Base-by-base conservation (phyloP, 2,797 vertebrate genomes). In the Aythya fuligula region DNA sequence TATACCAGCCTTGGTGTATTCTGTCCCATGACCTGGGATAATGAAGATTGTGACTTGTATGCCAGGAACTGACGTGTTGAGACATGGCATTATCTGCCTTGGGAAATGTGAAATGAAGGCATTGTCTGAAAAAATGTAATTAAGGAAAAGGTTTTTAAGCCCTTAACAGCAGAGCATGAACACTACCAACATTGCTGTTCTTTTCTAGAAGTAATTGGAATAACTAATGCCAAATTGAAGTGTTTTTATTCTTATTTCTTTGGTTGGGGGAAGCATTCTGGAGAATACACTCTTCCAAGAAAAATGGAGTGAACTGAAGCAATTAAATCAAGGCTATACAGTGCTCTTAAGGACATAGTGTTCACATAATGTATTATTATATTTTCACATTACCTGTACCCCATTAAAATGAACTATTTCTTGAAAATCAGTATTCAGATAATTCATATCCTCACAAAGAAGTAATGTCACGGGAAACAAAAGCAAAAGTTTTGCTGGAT, bases 61-160 rank as follows among this genome's bases (percentile, higher is more conserved):
- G 54, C 58, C 81, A 94, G 60, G 56, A 87, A 54, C 36, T 93
- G 82, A 93, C 78, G 41, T 83, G 62, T 72, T 93, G 84, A 71
- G 94, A 70, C 54, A 16, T 92, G 88, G 72, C 91, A 89, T 93
- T 95, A 83, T 94, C 91, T 95, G 77, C 81, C 90, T 77, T 90
- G 81, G 84, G 91, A 96, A 93, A 95, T 72, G 15, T 66, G 86
- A 93, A 92, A 96, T 72, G 78, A 95, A 94, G n/a, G 72, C 69
- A 62, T 77, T 83, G 64, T 89, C 69, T 92, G 86, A 62, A 91
- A 91, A 94, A 85, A 89, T 30, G 56, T 20, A 76, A 93, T 92
- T 92, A 96, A 94, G 27, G n/a, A 89, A 94, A 92, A 80, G 32
- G 18, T 82, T 92, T 92, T 72, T 89, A 71, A 83, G 84, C 36